Evolutionary conservation across 2,888 invertebrate genomes (phyloP).

Genomic region (Cylloceria caligata): DNA sequence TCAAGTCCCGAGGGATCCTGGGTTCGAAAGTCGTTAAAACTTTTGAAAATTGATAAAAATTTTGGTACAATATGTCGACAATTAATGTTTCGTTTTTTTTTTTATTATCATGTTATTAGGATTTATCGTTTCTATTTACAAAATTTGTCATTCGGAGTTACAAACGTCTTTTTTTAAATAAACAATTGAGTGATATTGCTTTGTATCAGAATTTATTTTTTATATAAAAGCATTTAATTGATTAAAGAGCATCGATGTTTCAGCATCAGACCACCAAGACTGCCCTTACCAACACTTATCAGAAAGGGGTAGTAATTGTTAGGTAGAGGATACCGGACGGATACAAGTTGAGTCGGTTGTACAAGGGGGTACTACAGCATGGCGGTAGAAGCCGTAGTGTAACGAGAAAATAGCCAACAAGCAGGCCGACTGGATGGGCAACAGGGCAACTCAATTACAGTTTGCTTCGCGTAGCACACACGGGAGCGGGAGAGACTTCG

Average conservation of each 20-base stretch:
- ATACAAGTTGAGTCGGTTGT: conserved; percentile 10
- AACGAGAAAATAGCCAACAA: conserved; percentile 55
- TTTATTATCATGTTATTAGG: no score
- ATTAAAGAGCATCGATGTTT: neutral
- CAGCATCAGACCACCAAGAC: neutral
- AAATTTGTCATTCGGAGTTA: no score
- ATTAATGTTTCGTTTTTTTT: no score
- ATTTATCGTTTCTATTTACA: no score
- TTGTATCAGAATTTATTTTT: no score
- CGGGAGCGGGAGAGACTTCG: conserved; percentile 10
- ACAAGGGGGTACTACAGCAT: neutral
- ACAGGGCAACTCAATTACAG: conserved; percentile 70
- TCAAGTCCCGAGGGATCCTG: neutral
- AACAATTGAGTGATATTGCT: no score
- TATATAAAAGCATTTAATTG: neutral
- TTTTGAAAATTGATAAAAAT: no score
- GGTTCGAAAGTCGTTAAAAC: neutral
- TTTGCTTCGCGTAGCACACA: conserved; percentile 55
- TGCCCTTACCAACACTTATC: neutral
- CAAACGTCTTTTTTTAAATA: no score
- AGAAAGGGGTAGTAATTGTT: neutral
- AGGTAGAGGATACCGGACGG: neutral
- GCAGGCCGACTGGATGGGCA: conserved; percentile 61
- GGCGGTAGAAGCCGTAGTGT: conserved; percentile 30
- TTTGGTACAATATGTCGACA: no score